Base-by-base conservation (phyloP, 2,113 vertebrate genomes). In the Brachionichthys hirsutus region DNA sequence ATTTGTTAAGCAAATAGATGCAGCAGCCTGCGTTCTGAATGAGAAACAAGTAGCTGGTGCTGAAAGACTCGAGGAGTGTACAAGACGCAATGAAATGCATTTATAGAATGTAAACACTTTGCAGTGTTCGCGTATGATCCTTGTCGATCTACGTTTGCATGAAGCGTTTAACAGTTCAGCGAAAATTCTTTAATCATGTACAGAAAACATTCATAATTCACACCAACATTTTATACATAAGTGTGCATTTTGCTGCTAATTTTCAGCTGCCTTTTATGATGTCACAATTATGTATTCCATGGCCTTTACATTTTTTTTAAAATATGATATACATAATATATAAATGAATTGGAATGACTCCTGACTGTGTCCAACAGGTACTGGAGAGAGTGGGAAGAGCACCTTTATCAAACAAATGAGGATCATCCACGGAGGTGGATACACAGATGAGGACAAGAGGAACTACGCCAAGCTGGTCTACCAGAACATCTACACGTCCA, bases 391-490 rank as follows among this genome's bases (percentile, higher is more conserved):
- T 66, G 95, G 94, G 30, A 96, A 97, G 71, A 95, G 94, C 70
- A 95, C 93, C 0, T 97, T 98, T 47, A 94, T 97, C 82, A 96
- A 96, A 81, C 94, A 97, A 75, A 96, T 95, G 94, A 93, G 94
- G 77, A 97, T 97, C 64, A 98, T 95, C 74, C 94, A 95, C 10
- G 94, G 94, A 10, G 91, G 93, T 54, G 94, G 94, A 45, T 97
- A 95, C 80, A 90, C 91, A 0, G 93, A 95, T 11, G 94, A 98
- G 57, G 94, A 97, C 67, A 92, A 93, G 69, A 92, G 75, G 63
- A 87, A 87, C 54, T 96, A 94, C 68, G 92, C 90, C 3, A 95
- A 94, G 73, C 85, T 97, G 61, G 92, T 96, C 62, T 95, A 87
- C 81, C 94, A 96, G 84, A 97, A 96, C 75, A 91, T 94, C 66